These are phyloP conservation scores for Stichopus horrens DNA, from an alignment of 53 echinoderm and acorn worm genomes.

Conservation along the genomic window DNA sequence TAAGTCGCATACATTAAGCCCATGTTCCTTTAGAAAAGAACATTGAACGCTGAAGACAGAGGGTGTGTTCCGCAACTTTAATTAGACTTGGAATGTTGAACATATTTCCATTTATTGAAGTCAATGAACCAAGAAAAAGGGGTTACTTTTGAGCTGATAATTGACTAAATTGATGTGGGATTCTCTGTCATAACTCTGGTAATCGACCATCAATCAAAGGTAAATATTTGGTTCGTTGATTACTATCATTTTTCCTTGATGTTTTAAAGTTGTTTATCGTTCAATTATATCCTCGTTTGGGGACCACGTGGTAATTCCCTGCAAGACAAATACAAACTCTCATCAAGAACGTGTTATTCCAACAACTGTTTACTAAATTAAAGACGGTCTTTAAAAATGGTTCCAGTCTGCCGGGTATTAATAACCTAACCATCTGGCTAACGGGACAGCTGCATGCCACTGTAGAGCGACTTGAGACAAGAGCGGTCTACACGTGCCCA, in stretches of 20 bases:
- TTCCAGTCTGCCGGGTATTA: conserved; percentile 43
- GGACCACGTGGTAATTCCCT: neutral
- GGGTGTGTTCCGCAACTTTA: neutral
- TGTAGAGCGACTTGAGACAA: neutral
- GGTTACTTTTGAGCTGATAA: neutral
- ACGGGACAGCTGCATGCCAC: conserved; percentile 26
- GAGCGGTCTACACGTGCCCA: conserved; percentile 43
- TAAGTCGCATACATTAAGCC: no score
- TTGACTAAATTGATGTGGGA: conserved; percentile 18
- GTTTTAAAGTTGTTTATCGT: neutral
- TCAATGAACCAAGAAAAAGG: neutral
- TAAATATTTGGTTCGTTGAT: neutral
- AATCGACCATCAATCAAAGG: conserved; percentile 1
- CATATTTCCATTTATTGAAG: neutral
- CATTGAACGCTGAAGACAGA: neutral
- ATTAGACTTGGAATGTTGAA: conserved; percentile 6
- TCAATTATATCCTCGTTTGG: conserved; percentile 1
- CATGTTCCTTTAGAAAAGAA: neutral
- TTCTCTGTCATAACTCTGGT: neutral
- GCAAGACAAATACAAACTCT: conserved; percentile 10
- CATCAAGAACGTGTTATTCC: conserved; percentile 32
- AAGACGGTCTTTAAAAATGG: conserved; percentile 29
- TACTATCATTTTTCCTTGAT: neutral
- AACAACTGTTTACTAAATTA: conserved; percentile 37
- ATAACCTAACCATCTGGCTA: conserved; percentile 45